These are phyloP conservation scores for Halcyon leucocephala DNA, from an alignment of 2,797 vertebrate genomes.

Conservation along the genomic window DNA sequence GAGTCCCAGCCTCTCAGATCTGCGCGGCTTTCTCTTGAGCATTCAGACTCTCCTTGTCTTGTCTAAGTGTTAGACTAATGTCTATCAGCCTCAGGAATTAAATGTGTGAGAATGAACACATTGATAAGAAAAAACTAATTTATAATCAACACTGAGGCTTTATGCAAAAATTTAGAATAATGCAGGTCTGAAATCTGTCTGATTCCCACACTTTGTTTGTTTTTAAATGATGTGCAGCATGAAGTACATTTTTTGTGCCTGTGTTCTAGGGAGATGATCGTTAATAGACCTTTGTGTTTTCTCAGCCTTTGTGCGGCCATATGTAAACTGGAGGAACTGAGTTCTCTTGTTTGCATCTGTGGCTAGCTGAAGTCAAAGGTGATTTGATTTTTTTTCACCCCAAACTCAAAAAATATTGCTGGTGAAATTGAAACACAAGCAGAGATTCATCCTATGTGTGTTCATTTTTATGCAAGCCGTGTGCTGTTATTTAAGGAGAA, in stretches of 20 bases:
- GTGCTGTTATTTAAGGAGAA: not conserved
- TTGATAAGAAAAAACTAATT: conserved; percentile 68
- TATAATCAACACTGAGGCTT: conserved; percentile 61
- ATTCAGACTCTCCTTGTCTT: conserved; percentile 56
- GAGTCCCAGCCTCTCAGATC: conserved; percentile 31
- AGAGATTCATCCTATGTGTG: not conserved
- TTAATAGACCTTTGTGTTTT: conserved; percentile 56
- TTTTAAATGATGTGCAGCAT: conserved; percentile 50
- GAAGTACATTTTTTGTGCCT: conserved; percentile 7
- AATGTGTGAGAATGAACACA: conserved; percentile 68
- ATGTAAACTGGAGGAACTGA: not conserved
- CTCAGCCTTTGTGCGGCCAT: conserved; percentile 45
- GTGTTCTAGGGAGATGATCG: not conserved
- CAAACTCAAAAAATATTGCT: not conserved
- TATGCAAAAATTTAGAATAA: conserved; percentile 68
- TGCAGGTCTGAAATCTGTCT: conserved; percentile 64
- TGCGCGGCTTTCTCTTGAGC: conserved; percentile 44
- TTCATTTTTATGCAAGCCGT: not conserved
- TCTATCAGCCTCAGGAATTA: conserved; percentile 65
- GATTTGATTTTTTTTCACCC: conserved; percentile 2
- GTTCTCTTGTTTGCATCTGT: conserved; percentile 9
- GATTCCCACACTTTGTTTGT: conserved; percentile 59
- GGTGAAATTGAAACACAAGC: not conserved
- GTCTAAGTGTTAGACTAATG: conserved; percentile 69
- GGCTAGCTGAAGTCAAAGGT: conserved; percentile 27